phyloP scores from a whole-genome alignment of 2,113 vertebrate genomes.

The Tamias sibiricus region DNA sequence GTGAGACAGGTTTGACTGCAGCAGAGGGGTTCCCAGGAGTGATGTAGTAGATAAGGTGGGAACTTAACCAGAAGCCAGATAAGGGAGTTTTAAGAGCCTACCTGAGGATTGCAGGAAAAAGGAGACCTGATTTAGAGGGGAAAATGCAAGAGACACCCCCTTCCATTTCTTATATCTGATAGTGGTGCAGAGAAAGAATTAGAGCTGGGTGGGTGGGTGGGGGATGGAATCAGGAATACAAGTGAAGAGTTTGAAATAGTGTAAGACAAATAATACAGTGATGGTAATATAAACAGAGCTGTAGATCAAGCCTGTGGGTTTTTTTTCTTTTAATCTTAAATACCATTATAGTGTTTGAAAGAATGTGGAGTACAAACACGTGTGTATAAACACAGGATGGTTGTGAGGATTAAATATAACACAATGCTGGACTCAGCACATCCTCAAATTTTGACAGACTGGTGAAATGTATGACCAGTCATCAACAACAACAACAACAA shows the following conservation, averaged over 20 bases:
- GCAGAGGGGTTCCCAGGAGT: neutral
- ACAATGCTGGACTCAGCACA: neutral
- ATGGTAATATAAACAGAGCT: neutral
- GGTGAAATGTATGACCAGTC: neutral
- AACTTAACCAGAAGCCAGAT: neutral
- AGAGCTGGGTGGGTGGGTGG: neutral
- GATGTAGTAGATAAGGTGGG: neutral
- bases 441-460: neutral
- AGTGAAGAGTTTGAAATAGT: neutral
- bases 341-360: neutral
- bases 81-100: neutral
- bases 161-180: neutral
- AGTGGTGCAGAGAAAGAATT: neutral
- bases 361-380: neutral
- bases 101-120: neutral
- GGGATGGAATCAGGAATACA: neutral
- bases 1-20: neutral
- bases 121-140: neutral
- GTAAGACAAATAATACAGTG: neutral
- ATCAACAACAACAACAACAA: constrained; percentile 36
- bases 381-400: neutral
- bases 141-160: neutral
- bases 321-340: neutral
- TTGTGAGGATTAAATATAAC: neutral
- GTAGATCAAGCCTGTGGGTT: neutral